Evolutionary conservation across 2,888 invertebrate species (phyloP).

Genomic region (Pristionchus maxplancki): DNA sequence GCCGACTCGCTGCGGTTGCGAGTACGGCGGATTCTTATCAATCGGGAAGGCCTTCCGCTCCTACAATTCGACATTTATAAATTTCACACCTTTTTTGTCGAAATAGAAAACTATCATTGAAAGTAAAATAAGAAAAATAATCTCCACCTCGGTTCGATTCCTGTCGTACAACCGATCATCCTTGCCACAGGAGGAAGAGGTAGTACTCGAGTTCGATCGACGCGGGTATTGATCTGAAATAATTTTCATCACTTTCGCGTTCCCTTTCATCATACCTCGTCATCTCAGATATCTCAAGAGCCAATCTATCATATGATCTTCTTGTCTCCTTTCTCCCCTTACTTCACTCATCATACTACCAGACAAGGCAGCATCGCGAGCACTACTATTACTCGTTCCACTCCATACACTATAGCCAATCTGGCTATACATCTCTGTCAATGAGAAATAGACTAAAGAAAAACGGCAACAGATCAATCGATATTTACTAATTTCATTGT

Average conservation of each 20-base stretch:
- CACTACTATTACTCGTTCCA: conserved; percentile 48
- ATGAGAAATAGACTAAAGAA: neutral
- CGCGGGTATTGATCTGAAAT: conserved; percentile 32
- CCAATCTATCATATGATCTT: conserved; percentile 18
- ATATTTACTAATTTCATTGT: neutral
- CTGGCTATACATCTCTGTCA: conserved; percentile 31
- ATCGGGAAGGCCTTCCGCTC: conserved; percentile 18
- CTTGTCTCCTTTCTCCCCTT: conserved; percentile 3
- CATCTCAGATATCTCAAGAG: conserved; percentile 29
- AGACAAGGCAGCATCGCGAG: conserved; percentile 30
- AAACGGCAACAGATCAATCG: neutral
- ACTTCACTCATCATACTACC: conserved; percentile 36
- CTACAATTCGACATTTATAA: neutral
- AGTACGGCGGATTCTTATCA: conserved; percentile 41
- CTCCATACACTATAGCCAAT: conserved; percentile 19
- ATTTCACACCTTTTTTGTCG: neutral
- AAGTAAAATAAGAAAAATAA: neutral
- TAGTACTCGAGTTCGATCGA: conserved; percentile 33
- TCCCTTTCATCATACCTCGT: conserved; percentile 23
- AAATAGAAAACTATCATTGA: neutral
- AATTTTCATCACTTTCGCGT: neutral
- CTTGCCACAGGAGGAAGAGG: conserved; percentile 37
- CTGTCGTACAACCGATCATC: conserved; percentile 32
- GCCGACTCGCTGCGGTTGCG: conserved; percentile 62
- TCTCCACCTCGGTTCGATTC: neutral